Evolutionary conservation across 2,888 invertebrate species (phyloP).

Genomic region (Rhamnusium bicolor): DNA sequence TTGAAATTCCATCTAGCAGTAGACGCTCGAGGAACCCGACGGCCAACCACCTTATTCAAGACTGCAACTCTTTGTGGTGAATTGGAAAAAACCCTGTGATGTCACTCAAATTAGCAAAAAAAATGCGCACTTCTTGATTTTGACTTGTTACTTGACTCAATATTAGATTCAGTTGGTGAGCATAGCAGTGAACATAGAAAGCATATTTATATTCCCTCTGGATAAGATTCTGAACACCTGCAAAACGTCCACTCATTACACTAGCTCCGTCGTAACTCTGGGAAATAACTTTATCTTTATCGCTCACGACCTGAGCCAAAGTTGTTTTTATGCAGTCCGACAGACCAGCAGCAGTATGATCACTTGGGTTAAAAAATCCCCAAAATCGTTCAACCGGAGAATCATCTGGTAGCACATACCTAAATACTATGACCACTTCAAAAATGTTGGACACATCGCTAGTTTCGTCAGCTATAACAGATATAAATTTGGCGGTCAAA

Average conservation of each 20-base stretch:
- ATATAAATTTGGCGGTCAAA: slow-evolving; percentile 38
- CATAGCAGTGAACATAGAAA: too few species aligned
- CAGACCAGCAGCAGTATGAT: slow-evolving; percentile 39
- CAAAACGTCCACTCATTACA: slow-evolving; percentile 32
- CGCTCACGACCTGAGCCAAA: slow-evolving; percentile 26
- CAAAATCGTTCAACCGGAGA: slow-evolving; percentile 55
- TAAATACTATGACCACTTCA: slow-evolving; percentile 56
- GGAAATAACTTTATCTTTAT: slow-evolving; percentile 36
- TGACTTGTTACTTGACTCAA: slow-evolving; percentile 35
- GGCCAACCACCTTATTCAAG: slow-evolving; percentile 24
- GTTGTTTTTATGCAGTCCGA: slow-evolving; percentile 24
- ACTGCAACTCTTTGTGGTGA: slow-evolving; percentile 17
- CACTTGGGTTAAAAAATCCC: slow-evolving; percentile 48
- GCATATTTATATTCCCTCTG: slow-evolving; percentile 30
- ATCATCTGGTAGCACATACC: slow-evolving; percentile 55
- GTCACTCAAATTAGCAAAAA: slow-evolving; percentile 40
- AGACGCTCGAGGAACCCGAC: slow-evolving; percentile 13
- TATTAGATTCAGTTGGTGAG: slow-evolving; percentile 39
- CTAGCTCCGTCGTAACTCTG: slow-evolving; percentile 39
- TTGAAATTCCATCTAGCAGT: slow-evolving; percentile 33
- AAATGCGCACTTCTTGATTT: slow-evolving; percentile 28
- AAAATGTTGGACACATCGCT: slow-evolving; percentile 54
- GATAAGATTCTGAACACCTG: slow-evolving; percentile 36
- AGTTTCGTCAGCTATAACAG: slow-evolving; percentile 61
- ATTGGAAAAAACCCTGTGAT: slow-evolving; percentile 37